These are phyloP conservation scores for Pseudomyrmex gracilis DNA, from an alignment of 1,140 invertebrate genomes.

Conservation along the genomic window DNA sequence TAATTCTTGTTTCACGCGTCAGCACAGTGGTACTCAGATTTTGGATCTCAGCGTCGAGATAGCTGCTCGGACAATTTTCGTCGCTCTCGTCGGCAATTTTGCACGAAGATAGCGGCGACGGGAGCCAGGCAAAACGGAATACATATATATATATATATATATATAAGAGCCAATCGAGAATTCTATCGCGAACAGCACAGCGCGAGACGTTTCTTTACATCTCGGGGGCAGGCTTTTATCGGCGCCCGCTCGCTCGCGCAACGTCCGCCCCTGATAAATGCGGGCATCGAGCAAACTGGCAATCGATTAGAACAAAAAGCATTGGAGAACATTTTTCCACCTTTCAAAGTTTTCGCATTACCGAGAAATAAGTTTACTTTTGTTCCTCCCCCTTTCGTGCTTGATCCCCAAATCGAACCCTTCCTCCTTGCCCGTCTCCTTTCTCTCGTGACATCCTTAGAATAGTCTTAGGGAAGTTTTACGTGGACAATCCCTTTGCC, in stretches of 20 bases:
- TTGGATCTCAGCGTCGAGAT: background rate
- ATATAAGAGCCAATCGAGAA: constrained; percentile 44
- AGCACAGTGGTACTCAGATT: background rate
- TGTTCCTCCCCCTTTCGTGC: constrained; percentile 54
- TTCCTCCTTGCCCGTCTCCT: background rate
- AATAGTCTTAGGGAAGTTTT: constrained; percentile 44
- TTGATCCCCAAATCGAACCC: constrained; percentile 56
- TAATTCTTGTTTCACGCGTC: background rate
- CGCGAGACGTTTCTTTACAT: constrained; percentile 61
- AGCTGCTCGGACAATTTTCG: constrained; percentile 14
- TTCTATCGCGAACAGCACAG: constrained; percentile 53
- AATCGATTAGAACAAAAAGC: constrained; percentile 70
- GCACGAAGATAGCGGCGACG: background rate
- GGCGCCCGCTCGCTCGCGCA: constrained; percentile 38
- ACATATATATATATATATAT: too few species aligned
- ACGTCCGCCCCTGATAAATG: constrained; percentile 63
- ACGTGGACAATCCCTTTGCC: constrained; percentile 53
- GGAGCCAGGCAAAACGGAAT: constrained; percentile 35
- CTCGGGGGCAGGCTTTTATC: constrained; percentile 44
- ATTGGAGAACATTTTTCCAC: constrained; percentile 65
- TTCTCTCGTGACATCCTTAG: constrained; percentile 24
- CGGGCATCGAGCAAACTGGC: constrained; percentile 62
- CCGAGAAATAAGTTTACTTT: constrained; percentile 70
- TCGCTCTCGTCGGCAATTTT: constrained; percentile 23
- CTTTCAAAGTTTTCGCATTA: constrained; percentile 71